Base-by-base conservation (phyloP, 1,140 invertebrate species). In the Neotoxoptera formosana region DNA sequence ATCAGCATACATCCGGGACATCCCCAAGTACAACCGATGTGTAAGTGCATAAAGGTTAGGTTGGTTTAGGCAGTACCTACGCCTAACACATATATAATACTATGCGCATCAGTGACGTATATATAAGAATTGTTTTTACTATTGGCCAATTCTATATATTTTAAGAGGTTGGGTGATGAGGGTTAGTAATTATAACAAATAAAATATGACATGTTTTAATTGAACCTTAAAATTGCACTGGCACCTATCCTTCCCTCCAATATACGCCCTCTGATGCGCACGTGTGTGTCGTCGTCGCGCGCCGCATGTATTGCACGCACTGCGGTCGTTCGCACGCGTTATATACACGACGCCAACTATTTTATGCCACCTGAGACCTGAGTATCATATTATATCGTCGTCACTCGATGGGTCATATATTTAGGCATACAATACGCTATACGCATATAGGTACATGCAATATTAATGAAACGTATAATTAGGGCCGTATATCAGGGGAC, bases 331-430 rank as follows among this genome's bases (percentile, higher is more conserved):
- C 30, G 60, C 60, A 76, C 14, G 30, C 60, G 60, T 76, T 76
- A 34, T n/a, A 41, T 41, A 41, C 41, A 67, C 17, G n/a, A n/a
- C 60, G 14, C 14, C 30, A 76, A 76, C 60, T n/a, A 76, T n/a
- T n/a, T 76, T 76, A 76, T 76, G 60, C 60, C n/a, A 76, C 60
- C 60, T 30, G 60, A 76, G 60, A 76, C 60, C 60, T n/a, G 60
- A 76, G n/a, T 34, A 76, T n/a, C n/a, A 76, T 25, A 25, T 56
- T 76, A 76, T 34, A 76, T 34, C 60, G 14, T n/a, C 30, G 14
- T 76, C 60, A 76, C 7, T 76, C 60, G n/a, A 0, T 4, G 14
- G 60, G 30, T n/a, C 30, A 67, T 67, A 67, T n/a, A 67, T n/a
- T 67, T 67, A 67, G 30, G n/a, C 1, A 76, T 34, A 76, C 60